A percentile compares a stretch with the other conserved stretches of the same genome.
phyloP scores from a whole-genome alignment of 2,113 vertebrate genomes.

The Bos indicus region DNA sequence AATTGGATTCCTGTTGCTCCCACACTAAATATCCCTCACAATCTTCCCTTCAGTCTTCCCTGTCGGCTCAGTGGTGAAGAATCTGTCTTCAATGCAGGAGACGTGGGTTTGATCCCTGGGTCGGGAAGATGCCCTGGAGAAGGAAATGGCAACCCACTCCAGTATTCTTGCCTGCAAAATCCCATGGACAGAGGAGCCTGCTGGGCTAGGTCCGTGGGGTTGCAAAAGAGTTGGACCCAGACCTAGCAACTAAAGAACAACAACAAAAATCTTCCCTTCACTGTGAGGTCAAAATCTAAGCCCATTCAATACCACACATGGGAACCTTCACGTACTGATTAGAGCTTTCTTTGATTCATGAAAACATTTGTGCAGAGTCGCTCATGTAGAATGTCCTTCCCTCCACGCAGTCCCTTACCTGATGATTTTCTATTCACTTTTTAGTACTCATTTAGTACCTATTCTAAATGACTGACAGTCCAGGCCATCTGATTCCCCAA shows the following conservation, averaged over 20 bases:
- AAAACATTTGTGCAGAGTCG: not conserved
- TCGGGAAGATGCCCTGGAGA: not conserved
- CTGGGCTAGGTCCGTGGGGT: not conserved
- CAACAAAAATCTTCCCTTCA: not conserved
- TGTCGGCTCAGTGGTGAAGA: not conserved
- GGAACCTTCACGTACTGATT: not conserved
- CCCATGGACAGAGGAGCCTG: not conserved
- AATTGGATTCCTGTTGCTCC: not conserved
- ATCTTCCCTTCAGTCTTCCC: not conserved
- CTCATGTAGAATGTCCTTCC: not conserved
- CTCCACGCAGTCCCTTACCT: not conserved
- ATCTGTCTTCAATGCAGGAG: not conserved
- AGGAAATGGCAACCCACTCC: not conserved
- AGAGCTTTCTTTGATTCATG: not conserved
- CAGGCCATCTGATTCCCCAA: not conserved
- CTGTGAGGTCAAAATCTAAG: not conserved
- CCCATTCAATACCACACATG: not conserved
- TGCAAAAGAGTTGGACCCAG: not conserved
- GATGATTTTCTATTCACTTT: not conserved
- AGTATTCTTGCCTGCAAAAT: not conserved
- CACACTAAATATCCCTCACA: not conserved
- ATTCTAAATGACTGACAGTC: not conserved
- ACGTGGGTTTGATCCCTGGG: not conserved
- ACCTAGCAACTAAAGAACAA: not conserved
- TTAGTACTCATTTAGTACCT: not conserved